Evolutionary conservation across 2,113 vertebrate species (phyloP), one percentile per base, ranked within the genome.

Genomic region (Malurus cyaneus): DNA sequence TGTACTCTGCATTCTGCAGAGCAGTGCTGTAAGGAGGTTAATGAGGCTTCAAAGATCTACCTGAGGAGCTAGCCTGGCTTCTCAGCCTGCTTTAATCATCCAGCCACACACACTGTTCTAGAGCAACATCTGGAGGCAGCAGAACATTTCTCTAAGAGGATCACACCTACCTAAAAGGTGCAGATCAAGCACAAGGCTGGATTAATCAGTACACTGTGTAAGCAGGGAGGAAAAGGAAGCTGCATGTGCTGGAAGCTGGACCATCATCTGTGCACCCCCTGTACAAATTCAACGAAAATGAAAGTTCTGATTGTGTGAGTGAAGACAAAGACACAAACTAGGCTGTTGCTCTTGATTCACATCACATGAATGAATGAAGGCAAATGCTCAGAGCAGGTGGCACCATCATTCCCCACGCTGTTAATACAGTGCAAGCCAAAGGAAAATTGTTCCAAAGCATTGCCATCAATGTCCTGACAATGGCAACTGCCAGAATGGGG

Each of bases 401-500:
- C 59, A 93, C 62, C 81, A 85, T 87, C 81, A 81, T 26, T 74
- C 62, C 47, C 59, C 18, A 24, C 7, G 18, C 25, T 66, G 59
- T 36, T 57, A 44, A 61, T 21, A 72, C 50, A 91, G 46, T 32
- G 31, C 64, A 86, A 59, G 70, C 26, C 50, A 73, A 80, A 69
- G 60, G 23, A 46, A 54, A 83, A 76, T 0, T 1, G 42, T 74
- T 65, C 70, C 77, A 54, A 79, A 84, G 52, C 52, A 64, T 24
- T 65, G 73, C 11, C 80, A 92, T 86, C 80, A 46, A 72, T 73
- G 87, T 81, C 71, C 70, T 81, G 41, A 81, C 80, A 88, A 62
- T 41, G 32, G 79, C 15, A 80, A 66, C 81, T 94, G 79, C 80
- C 93, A 96, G 69, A 87, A 91, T 31, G n/a, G 62, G 71, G 64